Base-by-base conservation (phyloP, 2,888 invertebrate genomes). In the Apotomis betuletana region DNA sequence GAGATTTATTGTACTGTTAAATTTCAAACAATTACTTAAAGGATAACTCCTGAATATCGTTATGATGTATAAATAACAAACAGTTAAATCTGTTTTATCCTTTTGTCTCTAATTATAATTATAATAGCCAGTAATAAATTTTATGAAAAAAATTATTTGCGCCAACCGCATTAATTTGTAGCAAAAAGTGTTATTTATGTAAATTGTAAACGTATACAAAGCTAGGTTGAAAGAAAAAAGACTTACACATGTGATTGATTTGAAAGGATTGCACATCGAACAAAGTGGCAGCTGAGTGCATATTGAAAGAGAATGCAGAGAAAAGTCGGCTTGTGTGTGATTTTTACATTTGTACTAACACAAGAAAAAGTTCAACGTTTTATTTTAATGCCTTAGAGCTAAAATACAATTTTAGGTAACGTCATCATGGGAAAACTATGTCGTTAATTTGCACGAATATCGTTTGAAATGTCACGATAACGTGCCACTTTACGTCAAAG, bases 51-150 rank as follows among this genome's bases (percentile, higher is more conserved):
- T 38, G 10, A 64, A 64, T 64, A 65, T 44, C 27, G 41, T 27
- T 46, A 46, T n/a, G 27, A 65, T 5, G 57, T 57, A 65, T 36
- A 57, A 57, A 57, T 49, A 27, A 44, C 27, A 65, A 49, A 65
- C 49, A 65, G 27, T 57, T 57, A 44, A 57, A 57, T 6, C 55
- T 27, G n/a, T 8, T 57, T 62, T 46, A 55, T 36, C n/a, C 12
- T 38, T 57, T 57, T 12, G 12, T 36, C 2, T 38, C 5, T 58
- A 38, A 27, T 27, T 27, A 27, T 2, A n/a, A n/a, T n/a, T n/a
- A n/a, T n/a, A n/a, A 27, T 27, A 27, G 27, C 27, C 27, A 27
- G 27, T 27, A 27, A 27, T 27, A 27, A 2, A 2, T 27, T 27
- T 27, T 27, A 27, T 27, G 27, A 27, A 27, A 27, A 27, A 27